Evolutionary conservation across 2,888 invertebrate species (phyloP), one percentile per base, ranked within the genome.

Genomic region (Electrophaes corylata): DNA sequence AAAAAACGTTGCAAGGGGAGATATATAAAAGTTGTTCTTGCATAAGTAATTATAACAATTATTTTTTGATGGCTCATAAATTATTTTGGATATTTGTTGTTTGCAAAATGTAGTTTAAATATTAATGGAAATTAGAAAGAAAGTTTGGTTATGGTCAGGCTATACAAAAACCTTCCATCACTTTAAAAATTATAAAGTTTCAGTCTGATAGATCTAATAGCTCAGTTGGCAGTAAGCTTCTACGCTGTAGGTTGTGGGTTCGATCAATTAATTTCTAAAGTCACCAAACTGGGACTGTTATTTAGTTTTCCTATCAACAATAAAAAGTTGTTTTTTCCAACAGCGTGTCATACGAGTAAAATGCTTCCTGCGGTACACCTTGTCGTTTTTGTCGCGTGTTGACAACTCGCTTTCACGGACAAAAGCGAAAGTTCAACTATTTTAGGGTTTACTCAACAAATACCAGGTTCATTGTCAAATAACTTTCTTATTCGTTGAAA

Each of bases 1-100:
- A 84, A 86, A 58, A 81, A 85, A 84, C 74, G 71, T 64, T 71
- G 41, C 49, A 72, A 83, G 86, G 89, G 88, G 86, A 78, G 81
- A 49, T 43, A 55, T 64, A n/a, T n/a, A n/a, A n/a, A n/a, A n/a
- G n/a, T n/a, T 83, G 73, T 65, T 78, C 77, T 84, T 84, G 90
- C 90, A 88, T 90, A 85, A 84, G 86, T 89, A 90, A 89, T 88
- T 87, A 87, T 83, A 81, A 85, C 86, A 86, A 89, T 90, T 87
- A 88, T 88, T 86, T 83, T 88, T 83, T 86, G 85, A 89, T 89
- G 85, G 84, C 81, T 89, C 84, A 90, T 90, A 89, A 85, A 88
- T 88, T 88, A 88, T 86, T 75, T 82, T 65, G 81, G 83, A 85
- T 83, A 26, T 44, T 16, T 40, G 26, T 12, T 40, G 52, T 49